phyloP scores from a whole-genome alignment of 2,888 invertebrate genomes.

The Mycalesis mineus region DNA sequence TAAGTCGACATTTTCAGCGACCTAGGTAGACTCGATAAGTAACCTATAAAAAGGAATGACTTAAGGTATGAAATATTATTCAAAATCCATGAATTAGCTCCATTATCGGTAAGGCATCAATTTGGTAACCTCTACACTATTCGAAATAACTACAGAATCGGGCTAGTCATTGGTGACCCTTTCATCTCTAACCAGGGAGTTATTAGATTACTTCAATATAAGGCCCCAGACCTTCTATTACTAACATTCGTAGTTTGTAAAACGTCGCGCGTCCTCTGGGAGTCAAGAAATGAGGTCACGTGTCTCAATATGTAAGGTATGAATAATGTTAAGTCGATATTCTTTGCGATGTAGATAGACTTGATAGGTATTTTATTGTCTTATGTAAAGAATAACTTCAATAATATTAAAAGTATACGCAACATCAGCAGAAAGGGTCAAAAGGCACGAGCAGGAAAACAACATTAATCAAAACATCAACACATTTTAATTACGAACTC shows the following conservation, averaged over 20 bases:
- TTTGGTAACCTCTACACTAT: constrained; percentile 50
- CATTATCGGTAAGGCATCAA: constrained; percentile 40
- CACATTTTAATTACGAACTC: no score
- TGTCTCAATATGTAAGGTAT: background rate
- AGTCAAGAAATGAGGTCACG: constrained; percentile 3
- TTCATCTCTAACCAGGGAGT: constrained; percentile 50
- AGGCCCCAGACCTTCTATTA: constrained; percentile 10
- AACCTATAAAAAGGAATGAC: no score
- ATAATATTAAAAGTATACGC: no score
- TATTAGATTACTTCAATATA: constrained; percentile 42
- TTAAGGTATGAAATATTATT: no score
- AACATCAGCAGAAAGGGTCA: no score
- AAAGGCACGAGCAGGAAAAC: no score
- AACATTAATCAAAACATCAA: no score
- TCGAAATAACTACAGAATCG: constrained; percentile 34
- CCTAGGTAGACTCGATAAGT: no score
- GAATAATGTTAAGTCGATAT: background rate
- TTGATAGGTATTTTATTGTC: no score
- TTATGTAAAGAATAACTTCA: no score
- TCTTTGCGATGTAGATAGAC: background rate
- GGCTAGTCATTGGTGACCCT: constrained; percentile 49
- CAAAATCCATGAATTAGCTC: no score
- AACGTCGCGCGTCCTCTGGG: constrained; percentile 5
- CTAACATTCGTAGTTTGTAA: background rate
- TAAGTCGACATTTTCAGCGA: background rate